These are phyloP conservation scores for Anolis apletophallus DNA, from an alignment of 2,797 vertebrate species.

Conservation along the genomic window DNA sequence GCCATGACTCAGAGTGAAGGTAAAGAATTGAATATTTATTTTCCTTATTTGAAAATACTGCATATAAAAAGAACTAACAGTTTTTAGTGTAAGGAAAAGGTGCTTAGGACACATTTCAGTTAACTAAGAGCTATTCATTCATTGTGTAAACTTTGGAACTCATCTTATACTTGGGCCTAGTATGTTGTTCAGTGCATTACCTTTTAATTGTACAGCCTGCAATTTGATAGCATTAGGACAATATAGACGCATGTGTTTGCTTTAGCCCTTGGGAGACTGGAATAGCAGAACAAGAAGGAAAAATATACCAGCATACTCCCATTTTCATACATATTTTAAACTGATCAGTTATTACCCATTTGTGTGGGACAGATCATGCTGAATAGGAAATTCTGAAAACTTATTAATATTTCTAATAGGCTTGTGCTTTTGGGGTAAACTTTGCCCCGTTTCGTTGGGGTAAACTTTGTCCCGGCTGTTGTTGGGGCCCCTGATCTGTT, in stretches of 20 bases:
- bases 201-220: background rate
- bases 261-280: background rate
- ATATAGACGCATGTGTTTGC: background rate
- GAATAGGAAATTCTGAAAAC: too few relatives aligned
- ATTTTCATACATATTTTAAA: background rate
- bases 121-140: background rate
- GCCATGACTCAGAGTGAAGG: slow-evolving; percentile 61
- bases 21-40: slow-evolving; percentile 48
- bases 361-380: background rate
- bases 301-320: background rate
- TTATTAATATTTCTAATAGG: too few relatives aligned
- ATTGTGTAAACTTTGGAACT: background rate
- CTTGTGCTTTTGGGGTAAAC: too few relatives aligned
- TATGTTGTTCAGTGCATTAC: background rate
- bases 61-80: background rate
- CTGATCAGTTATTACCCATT: background rate
- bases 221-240: background rate
- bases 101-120: background rate
- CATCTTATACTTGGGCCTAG: background rate
- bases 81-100: background rate
- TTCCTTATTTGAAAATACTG: background rate
- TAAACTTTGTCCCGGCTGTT: too few relatives aligned
- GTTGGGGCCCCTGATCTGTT: too few relatives aligned
- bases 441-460: too few relatives aligned
- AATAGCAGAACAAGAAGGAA: background rate